phyloP scores from a whole-genome alignment of 1,140 invertebrate genomes.

The Cherax quadricarinatus region DNA sequence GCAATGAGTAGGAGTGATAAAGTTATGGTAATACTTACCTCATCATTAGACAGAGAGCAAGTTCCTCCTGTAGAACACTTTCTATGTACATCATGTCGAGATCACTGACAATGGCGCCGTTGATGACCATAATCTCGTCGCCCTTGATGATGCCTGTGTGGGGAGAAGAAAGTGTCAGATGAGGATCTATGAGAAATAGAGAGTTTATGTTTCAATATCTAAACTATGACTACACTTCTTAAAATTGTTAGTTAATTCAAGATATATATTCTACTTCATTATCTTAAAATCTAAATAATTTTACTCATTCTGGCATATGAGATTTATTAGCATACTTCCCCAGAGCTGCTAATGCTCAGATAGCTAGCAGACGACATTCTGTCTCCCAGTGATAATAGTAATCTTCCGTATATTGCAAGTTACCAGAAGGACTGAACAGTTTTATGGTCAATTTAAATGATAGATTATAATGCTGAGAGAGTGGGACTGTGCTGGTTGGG shows the following conservation, averaged over 20 bases:
- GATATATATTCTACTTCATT: slow-evolving; percentile 39
- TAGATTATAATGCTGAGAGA: slow-evolving; percentile 45
- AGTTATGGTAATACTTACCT: slow-evolving; percentile 76
- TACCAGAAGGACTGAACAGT: not conserved
- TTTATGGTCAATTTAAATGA: slow-evolving; percentile 17
- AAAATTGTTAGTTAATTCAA: slow-evolving; percentile 22
- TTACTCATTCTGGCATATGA: slow-evolving; percentile 14
- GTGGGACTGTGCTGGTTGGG: slow-evolving; percentile 40
- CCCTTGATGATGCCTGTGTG: slow-evolving; percentile 94
- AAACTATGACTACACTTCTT: slow-evolving; percentile 9
- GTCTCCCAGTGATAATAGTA: not conserved
- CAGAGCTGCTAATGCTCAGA: not conserved
- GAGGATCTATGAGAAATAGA: not conserved
- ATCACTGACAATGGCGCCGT: slow-evolving; percentile 97
- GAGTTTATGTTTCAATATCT: not conserved
- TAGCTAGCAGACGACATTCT: not conserved
- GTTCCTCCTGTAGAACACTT: slow-evolving; percentile 93
- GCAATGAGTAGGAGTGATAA: no score
- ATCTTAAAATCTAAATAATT: not conserved
- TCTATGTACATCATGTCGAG: slow-evolving; percentile 99
- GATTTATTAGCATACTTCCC: slow-evolving; percentile 14
- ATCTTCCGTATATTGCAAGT: not conserved
- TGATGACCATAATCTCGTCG: slow-evolving; percentile 99
- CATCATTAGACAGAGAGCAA: slow-evolving; percentile 98
- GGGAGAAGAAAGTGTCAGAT: slow-evolving; percentile 1